Percentiles rank a stretch among this genome's conserved stretches.
Evolutionary conservation across 2,113 vertebrate species (phyloP).

Genomic region (Corapipo altera): DNA sequence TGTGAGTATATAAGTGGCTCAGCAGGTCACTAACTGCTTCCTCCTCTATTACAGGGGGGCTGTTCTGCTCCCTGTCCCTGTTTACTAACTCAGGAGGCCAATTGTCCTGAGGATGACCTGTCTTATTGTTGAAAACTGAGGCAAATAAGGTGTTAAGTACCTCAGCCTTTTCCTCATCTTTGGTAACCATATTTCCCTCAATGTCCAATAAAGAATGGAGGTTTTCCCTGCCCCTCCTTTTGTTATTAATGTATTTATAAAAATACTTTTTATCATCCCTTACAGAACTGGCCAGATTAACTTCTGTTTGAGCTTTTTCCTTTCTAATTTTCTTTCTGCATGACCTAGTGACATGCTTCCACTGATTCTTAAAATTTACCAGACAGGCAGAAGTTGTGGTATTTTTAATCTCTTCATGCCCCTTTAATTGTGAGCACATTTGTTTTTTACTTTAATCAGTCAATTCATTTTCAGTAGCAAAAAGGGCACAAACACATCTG

Average conservation of each 20-base stretch:
- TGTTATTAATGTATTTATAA: not conserved
- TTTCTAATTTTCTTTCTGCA: not conserved
- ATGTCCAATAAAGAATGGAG: not conserved
- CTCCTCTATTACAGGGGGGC: not conserved
- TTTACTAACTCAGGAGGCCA: not conserved
- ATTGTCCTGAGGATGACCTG: not conserved
- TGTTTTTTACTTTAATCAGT: not conserved
- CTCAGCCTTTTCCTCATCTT: not conserved
- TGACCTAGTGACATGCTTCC: not conserved
- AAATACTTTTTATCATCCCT: not conserved
- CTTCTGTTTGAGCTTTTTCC: not conserved
- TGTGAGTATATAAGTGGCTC: not conserved
- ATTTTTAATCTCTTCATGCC: not conserved
- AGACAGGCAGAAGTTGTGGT: not conserved
- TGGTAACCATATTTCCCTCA: not conserved
- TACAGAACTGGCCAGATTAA: not conserved
- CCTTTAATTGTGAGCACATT: rapidly evolving
- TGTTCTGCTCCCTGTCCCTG: not conserved
- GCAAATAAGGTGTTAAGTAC: not conserved
- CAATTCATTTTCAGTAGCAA: not conserved
- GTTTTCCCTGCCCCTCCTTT: not conserved
- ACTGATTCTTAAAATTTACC: not conserved
- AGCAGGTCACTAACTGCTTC: not conserved
- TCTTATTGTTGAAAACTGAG: not conserved
- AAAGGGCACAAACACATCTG: not conserved